Base-by-base conservation (phyloP, 2,888 invertebrate species). In the Drosophila heteroneura region DNA sequence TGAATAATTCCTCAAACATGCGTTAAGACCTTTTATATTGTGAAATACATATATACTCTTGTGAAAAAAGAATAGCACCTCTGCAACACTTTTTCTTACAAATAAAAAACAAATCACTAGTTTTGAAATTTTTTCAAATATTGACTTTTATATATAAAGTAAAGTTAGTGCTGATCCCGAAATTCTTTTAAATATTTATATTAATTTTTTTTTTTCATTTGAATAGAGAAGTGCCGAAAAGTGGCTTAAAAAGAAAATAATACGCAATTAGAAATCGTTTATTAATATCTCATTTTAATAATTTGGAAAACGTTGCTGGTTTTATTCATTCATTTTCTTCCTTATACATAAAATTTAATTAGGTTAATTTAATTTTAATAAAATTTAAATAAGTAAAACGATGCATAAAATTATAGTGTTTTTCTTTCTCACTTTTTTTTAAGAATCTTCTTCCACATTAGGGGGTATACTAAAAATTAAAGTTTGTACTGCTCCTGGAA, bases 1-100 rank as follows among this genome's bases (percentile, higher is more conserved):
- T 57, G 39, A 51, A 32, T 41, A 53, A 49, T 49, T 51, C 16
- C 54, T 66, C 26, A 69, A 30, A 49, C 35, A 30, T 47, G 32
- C 12, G n/a, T 26, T 6, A 44, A 22, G 22, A 44, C 5, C 5
- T 26, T 47, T 47, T 47, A 47, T 26, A 7, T 16, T 16, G 7
- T 14, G 1, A 7, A 22, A 14, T 47, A 22, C 7, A 39, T 41
- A 5, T 10, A 10, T 10, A n/a, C n/a, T 14, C 22, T 22, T 22
- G 22, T 4, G 47, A 1, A 16, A 3, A 47, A 22, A 47, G 22
- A 7, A 14, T 22, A 47, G 22, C 22, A 47, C 22, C 22, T 22
- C 2, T 22, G 7, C 14, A 14, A 14, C 2, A 2, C 4, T 47
- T 47, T 14, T 14, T 14, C 14, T 47, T 22, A 2, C 22, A 7